Percentiles rank a stretch among this genome's conserved stretches.
Conservation (phyloP, 2,113 vertebrate species). For the Puffinus mauretanicus region DNA sequence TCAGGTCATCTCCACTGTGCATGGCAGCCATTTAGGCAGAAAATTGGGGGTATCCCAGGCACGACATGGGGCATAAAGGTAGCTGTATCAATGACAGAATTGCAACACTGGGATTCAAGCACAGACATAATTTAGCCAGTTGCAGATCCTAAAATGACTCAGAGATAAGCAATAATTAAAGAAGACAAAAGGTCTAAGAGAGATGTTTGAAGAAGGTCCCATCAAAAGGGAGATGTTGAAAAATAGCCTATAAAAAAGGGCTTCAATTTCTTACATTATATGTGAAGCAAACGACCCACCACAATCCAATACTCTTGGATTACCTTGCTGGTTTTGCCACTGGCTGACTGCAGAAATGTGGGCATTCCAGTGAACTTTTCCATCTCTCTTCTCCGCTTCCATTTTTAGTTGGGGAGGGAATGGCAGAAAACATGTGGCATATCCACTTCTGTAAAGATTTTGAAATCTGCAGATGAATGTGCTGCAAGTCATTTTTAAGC, state of each 20-base stretch:
- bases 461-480: neutral
- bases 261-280: neutral
- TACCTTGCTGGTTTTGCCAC: neutral
- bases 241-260: neutral
- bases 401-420: neutral
- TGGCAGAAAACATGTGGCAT: neutral
- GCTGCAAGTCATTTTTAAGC: neutral
- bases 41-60: neutral
- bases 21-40: neutral
- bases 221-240: neutral
- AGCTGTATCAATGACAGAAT: neutral
- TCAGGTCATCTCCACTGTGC: neutral
- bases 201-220: neutral
- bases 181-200: neutral
- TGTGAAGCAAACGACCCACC: neutral
- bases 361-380: neutral
- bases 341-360: neutral
- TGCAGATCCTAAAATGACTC: neutral
- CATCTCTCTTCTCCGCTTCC: neutral
- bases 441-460: neutral
- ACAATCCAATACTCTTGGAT: neutral
- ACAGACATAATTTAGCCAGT: neutral
- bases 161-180: neutral
- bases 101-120: neutral
- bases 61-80: neutral